Evolutionary conservation across 2,113 vertebrate genomes (phyloP), one percentile per base, ranked within the genome.

Genomic region (Oncorhynchus kisutch): DNA sequence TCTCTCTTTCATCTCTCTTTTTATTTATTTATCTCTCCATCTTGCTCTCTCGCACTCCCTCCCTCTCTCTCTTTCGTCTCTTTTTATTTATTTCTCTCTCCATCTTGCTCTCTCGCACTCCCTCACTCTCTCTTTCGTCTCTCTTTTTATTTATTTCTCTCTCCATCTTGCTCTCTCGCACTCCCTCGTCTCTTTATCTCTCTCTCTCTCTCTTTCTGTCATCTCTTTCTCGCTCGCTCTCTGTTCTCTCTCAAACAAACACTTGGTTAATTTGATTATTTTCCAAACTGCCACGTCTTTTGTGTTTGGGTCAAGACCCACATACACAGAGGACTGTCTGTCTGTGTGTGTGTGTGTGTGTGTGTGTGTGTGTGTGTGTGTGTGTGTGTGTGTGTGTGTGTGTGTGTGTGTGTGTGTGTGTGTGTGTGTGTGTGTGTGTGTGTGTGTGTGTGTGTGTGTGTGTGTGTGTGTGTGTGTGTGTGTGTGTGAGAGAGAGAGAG

Each of bases 201-300:
- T 8, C 45, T 79, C 24, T 24, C 62, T 78, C 39, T 70, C 71
- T 77, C 70, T 3, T 73, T 75, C 39, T 39, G 5, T 31, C 31
- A 5, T 31, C 31, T 31, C 39, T 39, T 8, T 8, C 39, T 2
- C 39, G 64, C 48, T 14, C 27, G 27, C 45, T 72, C 70, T 71
- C 72, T 81, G 72, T 60, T 68, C 22, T 49, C 70, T 18, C 49
- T 20, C 29, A 20, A 4, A n/a, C 27, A 66, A 14, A n/a, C 67
- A 27, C 49, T 45, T 14, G 75, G 67, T 71, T 68, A 18, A 54
- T 54, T 54, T 80, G 74, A 78, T 45, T 80, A 77, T 83, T 88
- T 88, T 85, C 83, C 85, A 81, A 70, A 85, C 73, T 89, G 90
- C 91, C 90, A 89, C 87, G 89, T 90, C 3, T 73, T 69, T n/a